Conservation (phyloP, 2,797 vertebrate species). For the Cuniculus paca region DNA sequence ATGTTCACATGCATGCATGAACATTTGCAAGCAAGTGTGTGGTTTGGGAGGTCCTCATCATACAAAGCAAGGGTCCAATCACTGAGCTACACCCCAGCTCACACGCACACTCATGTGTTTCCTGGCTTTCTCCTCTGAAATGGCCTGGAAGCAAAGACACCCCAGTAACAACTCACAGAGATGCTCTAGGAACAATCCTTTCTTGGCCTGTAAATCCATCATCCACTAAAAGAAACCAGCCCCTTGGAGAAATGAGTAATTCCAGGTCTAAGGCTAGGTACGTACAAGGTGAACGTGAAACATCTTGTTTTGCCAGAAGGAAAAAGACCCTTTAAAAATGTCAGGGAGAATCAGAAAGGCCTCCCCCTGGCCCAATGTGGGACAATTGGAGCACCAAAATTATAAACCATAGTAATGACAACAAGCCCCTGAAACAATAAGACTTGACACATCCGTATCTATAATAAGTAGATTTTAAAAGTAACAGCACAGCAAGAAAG, state of each 20-base stretch:
- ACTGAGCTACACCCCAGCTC: background rate
- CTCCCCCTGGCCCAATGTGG: background rate
- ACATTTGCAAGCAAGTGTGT: background rate
- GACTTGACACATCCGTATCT: background rate
- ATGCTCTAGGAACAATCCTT: background rate
- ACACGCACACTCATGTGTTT: background rate
- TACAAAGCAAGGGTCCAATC: background rate
- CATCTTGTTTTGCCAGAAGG: background rate
- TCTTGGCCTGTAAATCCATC: background rate
- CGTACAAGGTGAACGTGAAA: background rate
- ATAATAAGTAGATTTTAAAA: background rate
- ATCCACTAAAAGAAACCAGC: background rate
- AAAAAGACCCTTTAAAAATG: background rate
- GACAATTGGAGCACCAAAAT: background rate
- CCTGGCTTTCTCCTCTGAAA: background rate
- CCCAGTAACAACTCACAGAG: background rate
- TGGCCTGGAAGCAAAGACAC: background rate
- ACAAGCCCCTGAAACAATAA: background rate
- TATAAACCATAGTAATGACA: background rate
- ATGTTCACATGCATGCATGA: fast-evolving
- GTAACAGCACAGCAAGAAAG: background rate
- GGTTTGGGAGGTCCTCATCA: background rate
- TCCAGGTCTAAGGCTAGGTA: background rate
- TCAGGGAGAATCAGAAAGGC: background rate
- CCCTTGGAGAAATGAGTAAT: background rate